Percentiles rank a stretch among this genome's conserved stretches.
Evolutionary conservation across 2,113 vertebrate genomes (phyloP).

Genomic region (Coptodon rendalli): DNA sequence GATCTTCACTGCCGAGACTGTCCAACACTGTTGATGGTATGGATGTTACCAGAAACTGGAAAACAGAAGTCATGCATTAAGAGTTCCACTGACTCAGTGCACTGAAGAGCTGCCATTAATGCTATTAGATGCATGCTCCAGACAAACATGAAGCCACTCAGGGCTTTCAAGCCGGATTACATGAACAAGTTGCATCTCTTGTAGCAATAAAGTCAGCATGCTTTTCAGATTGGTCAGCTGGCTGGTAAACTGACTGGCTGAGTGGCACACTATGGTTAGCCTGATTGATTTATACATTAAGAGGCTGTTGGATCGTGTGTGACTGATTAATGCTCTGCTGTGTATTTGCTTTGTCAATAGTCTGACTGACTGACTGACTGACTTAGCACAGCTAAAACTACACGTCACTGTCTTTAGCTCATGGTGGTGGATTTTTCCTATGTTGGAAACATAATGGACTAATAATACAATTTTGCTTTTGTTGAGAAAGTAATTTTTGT

Average conservation of each 20-base stretch:
- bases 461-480: neutral
- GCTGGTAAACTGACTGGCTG: neutral
- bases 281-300: neutral
- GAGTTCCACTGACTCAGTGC: neutral
- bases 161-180: neutral
- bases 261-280: neutral
- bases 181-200: neutral
- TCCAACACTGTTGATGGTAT: neutral
- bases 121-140: neutral
- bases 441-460: neutral
- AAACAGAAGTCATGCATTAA: neutral
- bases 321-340: neutral
- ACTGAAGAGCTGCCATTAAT: neutral
- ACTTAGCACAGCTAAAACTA: neutral
- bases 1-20: neutral
- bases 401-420: neutral
- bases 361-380: neutral
- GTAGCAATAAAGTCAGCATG: neutral
- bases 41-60: conserved; percentile 7
- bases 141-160: neutral
- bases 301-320: neutral
- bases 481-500: neutral
- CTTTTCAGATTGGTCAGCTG: neutral
- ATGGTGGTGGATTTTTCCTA: neutral
- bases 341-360: neutral